Evolutionary conservation across 2,113 vertebrate genomes (phyloP), one percentile per base, ranked within the genome.

Genomic region (Sarotherodon lohbergeri): DNA sequence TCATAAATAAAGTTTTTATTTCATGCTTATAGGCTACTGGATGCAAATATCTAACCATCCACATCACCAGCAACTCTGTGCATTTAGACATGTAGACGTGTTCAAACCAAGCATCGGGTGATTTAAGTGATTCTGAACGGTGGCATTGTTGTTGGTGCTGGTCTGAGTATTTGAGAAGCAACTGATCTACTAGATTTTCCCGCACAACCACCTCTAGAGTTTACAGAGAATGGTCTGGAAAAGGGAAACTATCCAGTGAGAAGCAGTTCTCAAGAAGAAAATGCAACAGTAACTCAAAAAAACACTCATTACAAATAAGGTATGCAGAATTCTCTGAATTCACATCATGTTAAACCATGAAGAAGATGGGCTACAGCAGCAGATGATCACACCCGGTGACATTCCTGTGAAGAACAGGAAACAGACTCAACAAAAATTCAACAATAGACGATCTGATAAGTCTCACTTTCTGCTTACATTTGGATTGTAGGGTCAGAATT

Each of bases 231-330:
- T 43, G 36, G 0, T 71, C 3, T 71, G 66, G 3, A 73, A 73
- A 73, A 46, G 39, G 0, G 11, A 46, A 73, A 73, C 13, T 46
- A 17, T 27, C 66, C 66, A 71, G 12, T 9, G 39, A 71, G 66
- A 3, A 6, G 66, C n/a, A 71, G 66, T 71, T 71, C 12, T 71
- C n/a, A 9, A 68, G n/a, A 14, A 22, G 22, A 68, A 24, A 68
- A 39, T 22, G 63, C 7, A 71, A 71, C 36, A 71, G 66, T 0
- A 43, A 27, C 39, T 73, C 22, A 73, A 10, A 22, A 16, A 16
- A 73, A 24, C 39, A 73, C 1, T 73, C 19, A 43, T 71, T 2
- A 71, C 12, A 43, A 43, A 2, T 41, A 0, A 0, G n/a, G 59
- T 34, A 5, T 71, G 13, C 66, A 71, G 39, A 43, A 43, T 41